Evolutionary conservation across 2,888 invertebrate genomes (phyloP).

Genomic region (Dione juno): DNA sequence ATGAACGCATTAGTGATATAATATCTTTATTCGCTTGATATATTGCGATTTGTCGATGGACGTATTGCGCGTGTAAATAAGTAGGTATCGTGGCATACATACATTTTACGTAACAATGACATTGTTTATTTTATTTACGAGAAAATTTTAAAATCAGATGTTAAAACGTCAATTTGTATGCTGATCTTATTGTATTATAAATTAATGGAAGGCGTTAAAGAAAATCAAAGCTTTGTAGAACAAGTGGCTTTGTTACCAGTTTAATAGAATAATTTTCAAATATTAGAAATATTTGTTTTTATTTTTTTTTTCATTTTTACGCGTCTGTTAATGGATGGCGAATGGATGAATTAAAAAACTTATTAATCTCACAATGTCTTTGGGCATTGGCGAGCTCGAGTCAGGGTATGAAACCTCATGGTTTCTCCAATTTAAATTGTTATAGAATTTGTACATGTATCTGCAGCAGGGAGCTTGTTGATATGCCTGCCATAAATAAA

Average conservation of each 20-base stretch:
- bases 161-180: constrained; percentile 10
- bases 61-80: constrained; percentile 5
- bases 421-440: no score
- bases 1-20: constrained; percentile 25
- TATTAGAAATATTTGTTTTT: neutral
- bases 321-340: neutral
- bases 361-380: no score
- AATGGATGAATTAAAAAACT: no score
- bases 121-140: constrained; percentile 17
- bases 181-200: constrained; percentile 3
- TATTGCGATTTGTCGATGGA: constrained; percentile 9
- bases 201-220: constrained; percentile 4
- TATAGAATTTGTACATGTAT: no score
- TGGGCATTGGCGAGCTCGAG: no score
- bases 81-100: constrained; percentile 4
- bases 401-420: no score
- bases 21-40: constrained; percentile 16
- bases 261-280: neutral
- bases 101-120: neutral
- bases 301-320: neutral
- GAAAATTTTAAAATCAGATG: constrained; percentile 24
- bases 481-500: no score
- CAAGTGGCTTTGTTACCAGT: neutral
- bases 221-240: neutral
- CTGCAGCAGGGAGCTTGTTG: no score